Percentiles rank a stretch among this genome's conserved stretches.
phyloP scores from a whole-genome alignment of 2,113 vertebrate species.

The Laticauda colubrina region DNA sequence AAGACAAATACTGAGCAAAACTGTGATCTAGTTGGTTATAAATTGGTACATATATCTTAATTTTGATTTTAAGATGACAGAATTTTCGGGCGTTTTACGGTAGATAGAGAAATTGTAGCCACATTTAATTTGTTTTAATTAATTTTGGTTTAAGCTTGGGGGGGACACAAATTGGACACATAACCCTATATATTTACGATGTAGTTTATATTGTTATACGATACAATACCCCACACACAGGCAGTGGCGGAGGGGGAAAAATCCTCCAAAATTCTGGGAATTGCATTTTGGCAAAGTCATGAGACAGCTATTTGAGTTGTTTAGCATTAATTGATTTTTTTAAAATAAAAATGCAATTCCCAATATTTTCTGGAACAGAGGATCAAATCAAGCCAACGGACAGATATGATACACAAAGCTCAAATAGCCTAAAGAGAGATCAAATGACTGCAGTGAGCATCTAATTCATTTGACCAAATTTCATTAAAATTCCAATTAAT shows the following conservation, averaged over 20 bases:
- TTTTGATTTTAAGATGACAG: not conserved
- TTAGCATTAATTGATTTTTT: not conserved
- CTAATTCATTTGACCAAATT: slow-evolving; percentile 1
- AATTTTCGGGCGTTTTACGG: not conserved
- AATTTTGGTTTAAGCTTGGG: not conserved
- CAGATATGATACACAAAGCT: not conserved
- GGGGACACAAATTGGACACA: not conserved
- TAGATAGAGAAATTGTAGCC: not conserved
- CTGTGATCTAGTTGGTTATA: not conserved
- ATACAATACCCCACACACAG: not conserved
- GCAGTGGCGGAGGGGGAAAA: not conserved
- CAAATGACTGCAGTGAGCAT: not conserved
- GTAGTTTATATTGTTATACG: not conserved
- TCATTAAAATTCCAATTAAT: slow-evolving; percentile 5
- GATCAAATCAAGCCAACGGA: not conserved
- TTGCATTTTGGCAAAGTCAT: not conserved
- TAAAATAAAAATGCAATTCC: not conserved
- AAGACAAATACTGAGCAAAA: not conserved
- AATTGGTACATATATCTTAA: not conserved
- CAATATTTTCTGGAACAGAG: too few species aligned
- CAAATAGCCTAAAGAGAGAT: not conserved
- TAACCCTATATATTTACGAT: too few species aligned
- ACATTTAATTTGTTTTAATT: not conserved
- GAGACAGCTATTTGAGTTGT: not conserved
- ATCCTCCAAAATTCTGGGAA: not conserved